Percentiles rank a stretch among this genome's conserved stretches.
Evolutionary conservation across 2,888 invertebrate species (phyloP).

Genomic region (Sturmia bella): DNA sequence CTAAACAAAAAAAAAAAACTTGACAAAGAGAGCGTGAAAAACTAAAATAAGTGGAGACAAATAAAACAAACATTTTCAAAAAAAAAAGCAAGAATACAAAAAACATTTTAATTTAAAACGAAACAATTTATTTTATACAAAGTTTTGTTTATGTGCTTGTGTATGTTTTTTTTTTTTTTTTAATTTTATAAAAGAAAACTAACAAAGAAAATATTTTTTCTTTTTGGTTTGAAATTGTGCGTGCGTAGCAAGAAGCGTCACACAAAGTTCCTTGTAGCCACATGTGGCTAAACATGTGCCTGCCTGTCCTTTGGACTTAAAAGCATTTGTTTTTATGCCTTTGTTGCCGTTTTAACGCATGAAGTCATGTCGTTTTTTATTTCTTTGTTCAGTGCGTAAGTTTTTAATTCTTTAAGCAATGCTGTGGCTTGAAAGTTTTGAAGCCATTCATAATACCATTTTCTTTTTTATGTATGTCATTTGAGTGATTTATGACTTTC

Average conservation of each 20-base stretch:
- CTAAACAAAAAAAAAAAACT: background rate
- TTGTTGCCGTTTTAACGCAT: constrained; percentile 28
- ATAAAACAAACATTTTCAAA: constrained; percentile 3
- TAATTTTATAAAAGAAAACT: constrained; percentile 14
- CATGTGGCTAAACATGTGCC: constrained; percentile 11
- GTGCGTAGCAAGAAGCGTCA: constrained; percentile 1
- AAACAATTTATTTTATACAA: constrained; percentile 37
- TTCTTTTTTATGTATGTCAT: constrained; percentile 74
- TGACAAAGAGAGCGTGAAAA: constrained; percentile 30
- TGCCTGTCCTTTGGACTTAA: background rate
- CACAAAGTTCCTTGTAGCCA: constrained; percentile 14
- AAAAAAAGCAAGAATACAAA: too few species aligned
- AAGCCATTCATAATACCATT: constrained; percentile 63
- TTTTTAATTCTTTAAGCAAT: background rate
- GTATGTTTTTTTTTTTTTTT: background rate
- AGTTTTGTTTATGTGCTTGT: too few species aligned
- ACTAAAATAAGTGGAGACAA: constrained; percentile 11
- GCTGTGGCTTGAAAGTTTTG: background rate
- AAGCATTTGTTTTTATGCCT: background rate
- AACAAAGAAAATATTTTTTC: constrained; percentile 7
- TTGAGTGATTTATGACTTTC: constrained; percentile 79
- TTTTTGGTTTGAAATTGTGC: constrained; percentile 4
- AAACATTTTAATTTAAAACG: constrained; percentile 30
- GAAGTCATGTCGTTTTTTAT: constrained; percentile 29
- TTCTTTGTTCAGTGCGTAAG: constrained; percentile 39